phyloP scores from a whole-genome alignment of 1,140 invertebrate genomes.

The Pteromalus puparum region DNA sequence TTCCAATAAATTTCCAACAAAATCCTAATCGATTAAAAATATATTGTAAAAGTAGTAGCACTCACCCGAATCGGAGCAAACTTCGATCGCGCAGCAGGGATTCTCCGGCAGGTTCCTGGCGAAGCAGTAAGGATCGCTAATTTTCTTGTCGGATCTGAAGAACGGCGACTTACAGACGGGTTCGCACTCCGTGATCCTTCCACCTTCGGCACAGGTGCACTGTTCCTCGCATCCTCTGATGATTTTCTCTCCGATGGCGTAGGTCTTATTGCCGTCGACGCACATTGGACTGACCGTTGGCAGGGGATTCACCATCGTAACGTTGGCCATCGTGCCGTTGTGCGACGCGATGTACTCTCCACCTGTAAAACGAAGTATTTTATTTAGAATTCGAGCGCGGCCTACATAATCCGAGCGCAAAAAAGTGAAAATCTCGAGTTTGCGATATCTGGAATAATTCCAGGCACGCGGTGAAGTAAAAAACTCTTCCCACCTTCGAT shows the following conservation, averaged over 20 bases:
- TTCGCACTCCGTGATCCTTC: slow-evolving; percentile 79
- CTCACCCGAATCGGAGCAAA: slow-evolving; percentile 78
- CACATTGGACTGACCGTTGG: slow-evolving; percentile 74
- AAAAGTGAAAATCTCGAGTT: slow-evolving; percentile 11
- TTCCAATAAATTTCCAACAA: neutral
- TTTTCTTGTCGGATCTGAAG: slow-evolving; percentile 78
- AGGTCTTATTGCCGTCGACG: slow-evolving; percentile 83
- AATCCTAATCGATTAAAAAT: neutral
- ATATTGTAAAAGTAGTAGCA: neutral
- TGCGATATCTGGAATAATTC: neutral
- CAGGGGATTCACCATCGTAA: slow-evolving; percentile 55
- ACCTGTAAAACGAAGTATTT: slow-evolving; percentile 52
- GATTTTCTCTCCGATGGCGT: slow-evolving; percentile 81
- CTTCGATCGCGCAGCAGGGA: slow-evolving; percentile 85
- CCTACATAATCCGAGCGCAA: no score
- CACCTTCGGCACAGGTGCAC: slow-evolving; percentile 80
- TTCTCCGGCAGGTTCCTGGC: slow-evolving; percentile 82
- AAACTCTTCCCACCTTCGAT: slow-evolving; percentile 64
- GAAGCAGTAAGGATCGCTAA: slow-evolving; percentile 83
- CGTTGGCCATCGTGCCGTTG: slow-evolving; percentile 57
- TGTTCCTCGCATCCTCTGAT: slow-evolving; percentile 82
- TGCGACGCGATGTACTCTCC: slow-evolving; percentile 65
- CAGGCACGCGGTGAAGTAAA: no score
- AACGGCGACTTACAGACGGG: slow-evolving; percentile 80
- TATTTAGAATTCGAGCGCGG: neutral